Percentiles rank a stretch among this genome's conserved stretches.
Conservation (phyloP, 2,888 invertebrate species). For the Microchrysa polita region DNA sequence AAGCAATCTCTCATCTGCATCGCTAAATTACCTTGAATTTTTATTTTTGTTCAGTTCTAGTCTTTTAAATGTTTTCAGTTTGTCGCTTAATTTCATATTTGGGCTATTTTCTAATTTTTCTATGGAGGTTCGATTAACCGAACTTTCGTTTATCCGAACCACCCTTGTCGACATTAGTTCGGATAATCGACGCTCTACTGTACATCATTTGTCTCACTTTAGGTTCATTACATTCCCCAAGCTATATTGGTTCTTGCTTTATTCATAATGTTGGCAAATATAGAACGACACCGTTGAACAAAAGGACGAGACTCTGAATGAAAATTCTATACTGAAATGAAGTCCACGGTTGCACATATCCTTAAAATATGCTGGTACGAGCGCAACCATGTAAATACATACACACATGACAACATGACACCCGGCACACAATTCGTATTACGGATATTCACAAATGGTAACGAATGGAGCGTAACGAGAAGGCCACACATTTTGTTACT, state of each 20-base stretch:
- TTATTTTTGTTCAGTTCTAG: too few species aligned
- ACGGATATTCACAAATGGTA: slow-evolving; percentile 4
- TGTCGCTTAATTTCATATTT: too few species aligned
- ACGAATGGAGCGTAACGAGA: slow-evolving; percentile 3
- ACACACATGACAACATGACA: not conserved
- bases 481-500: slow-evolving; percentile 13
- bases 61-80: too few species aligned
- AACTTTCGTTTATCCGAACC: too few species aligned
- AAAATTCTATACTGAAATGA: not conserved
- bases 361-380: not conserved
- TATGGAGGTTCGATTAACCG: too few species aligned
- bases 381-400: not conserved
- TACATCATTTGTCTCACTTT: not conserved
- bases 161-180: too few species aligned
- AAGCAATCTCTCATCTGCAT: too few species aligned
- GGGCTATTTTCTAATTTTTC: too few species aligned
- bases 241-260: slow-evolving; percentile 22
- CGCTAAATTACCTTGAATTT: too few species aligned
- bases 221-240: slow-evolving; percentile 24
- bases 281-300: not conserved
- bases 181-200: too few species aligned
- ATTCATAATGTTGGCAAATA: not conserved
- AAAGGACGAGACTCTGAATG: not conserved
- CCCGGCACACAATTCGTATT: not conserved
- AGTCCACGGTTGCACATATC: slow-evolving; percentile 23